Conservation (phyloP, 2,888 invertebrate species). For the Anticlea derivata region DNA sequence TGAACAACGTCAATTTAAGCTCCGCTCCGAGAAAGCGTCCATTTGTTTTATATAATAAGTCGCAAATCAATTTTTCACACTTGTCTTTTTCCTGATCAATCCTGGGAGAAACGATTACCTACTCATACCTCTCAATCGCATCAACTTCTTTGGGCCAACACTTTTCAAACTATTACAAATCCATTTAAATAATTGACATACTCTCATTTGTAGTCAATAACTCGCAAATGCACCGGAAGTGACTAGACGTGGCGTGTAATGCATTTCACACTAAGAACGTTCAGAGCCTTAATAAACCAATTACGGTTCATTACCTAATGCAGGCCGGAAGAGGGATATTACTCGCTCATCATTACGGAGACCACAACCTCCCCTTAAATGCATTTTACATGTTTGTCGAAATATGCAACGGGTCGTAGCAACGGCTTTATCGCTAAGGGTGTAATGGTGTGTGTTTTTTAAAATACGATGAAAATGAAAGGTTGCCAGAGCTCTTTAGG, state of each 20-base stretch:
- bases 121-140: not conserved
- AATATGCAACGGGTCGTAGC: constrained; percentile 39
- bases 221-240: constrained; percentile 46
- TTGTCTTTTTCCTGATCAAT: not conserved
- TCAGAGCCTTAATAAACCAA: constrained; percentile 74
- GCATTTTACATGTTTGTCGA: constrained; percentile 64
- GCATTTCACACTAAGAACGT: constrained; percentile 68
- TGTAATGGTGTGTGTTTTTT: constrained; percentile 43
- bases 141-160: not conserved
- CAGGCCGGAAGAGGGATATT: constrained; percentile 74
- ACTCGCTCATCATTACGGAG: constrained; percentile 74
- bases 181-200: constrained; percentile 27
- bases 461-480: constrained; percentile 58
- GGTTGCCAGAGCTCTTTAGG: too few species aligned
- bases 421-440: constrained; percentile 61
- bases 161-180: constrained; percentile 12
- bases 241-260: constrained; percentile 57
- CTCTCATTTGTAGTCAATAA: constrained; percentile 28
- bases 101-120: not conserved
- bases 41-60: too few species aligned
- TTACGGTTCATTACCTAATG: constrained; percentile 79
- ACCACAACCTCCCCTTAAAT: constrained; percentile 75
- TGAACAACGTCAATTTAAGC: too few species aligned
- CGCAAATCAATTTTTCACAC: too few species aligned
- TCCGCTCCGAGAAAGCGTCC: too few species aligned